Evolutionary conservation across 1,140 invertebrate species (phyloP), one percentile per base, ranked within the genome.

Genomic region (Augochlora pura): DNA sequence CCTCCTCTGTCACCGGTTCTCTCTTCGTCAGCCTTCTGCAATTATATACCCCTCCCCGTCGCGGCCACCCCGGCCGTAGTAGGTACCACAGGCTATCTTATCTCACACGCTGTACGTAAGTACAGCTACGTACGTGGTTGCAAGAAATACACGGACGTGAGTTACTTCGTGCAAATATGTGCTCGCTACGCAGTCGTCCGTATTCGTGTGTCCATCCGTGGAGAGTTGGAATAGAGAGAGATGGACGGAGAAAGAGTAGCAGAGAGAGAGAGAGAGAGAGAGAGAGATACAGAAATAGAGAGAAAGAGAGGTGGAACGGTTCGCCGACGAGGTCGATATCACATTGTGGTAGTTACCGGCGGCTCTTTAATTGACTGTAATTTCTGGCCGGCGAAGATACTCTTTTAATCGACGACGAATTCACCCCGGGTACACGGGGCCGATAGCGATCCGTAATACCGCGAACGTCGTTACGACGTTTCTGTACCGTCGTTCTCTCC

Each of bases 81-180:
- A 46, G 59, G 57, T 81, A 84, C 84, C 82, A 70, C 60, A 46
- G 80, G 71, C 60, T 85, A 85, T 85, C 84, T 86, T 86, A 86
- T 86, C 84, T 85, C 84, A 68, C 83, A 81, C 83, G 76, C 67
- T 71, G 80, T 72, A 86, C 80, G 80, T 82, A 86, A 82, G 83
- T 84, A 81, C 82, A 67, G 79, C 77, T 84, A 84, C 78, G 73
- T 85, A 84, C 73, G 73, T 77, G 82, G 82, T 65, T 80, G 77
- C 77, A 73, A 85, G 83, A 67, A 72, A 70, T 57, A 84, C 73
- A 72, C 59, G 82, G 68, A 84, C 82, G 77, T 81, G 83, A 84
- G 69, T 81, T 84, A 76, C 76, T 74, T 66, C 81, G 74, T 57
- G 81, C 72, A 77, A 80, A 75, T 84, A 68, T 79, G 60, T 66